Base-by-base conservation (phyloP, 2,888 invertebrate genomes). In the Nomada lathburiana region DNA sequence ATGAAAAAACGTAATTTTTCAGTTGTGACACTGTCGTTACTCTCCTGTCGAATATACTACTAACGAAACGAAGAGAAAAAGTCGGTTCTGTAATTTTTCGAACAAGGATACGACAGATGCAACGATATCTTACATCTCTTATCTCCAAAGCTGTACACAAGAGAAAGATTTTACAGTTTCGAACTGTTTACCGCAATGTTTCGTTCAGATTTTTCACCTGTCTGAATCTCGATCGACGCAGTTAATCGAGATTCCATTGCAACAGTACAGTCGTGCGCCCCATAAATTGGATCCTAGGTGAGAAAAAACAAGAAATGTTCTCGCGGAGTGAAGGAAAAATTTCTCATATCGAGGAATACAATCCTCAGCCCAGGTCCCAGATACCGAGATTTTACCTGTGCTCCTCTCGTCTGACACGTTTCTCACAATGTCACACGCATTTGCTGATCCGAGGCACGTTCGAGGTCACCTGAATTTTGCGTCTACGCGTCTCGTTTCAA, bases 401-500 rank as follows among this genome's bases (percentile, higher is more conserved):
- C 13, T 72, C n/a, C 73, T 50, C 44, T 20, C 60, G 10, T 57
- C 65, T 57, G 71, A 70, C 84, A 79, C 73, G 50, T 86, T 84
- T 86, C 72, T 84, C 75, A 69, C 82, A 84, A 76, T 74, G 73
- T 77, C 80, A 64, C 55, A 23, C 52, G n/a, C 20, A 59, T 16
- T 65, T 64, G 20, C 55, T 26, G 1, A 87, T 73, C 69, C 82
- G 7, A 67, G 20, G 55, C 87, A 87, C 87, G 82, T 87, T 81
- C 79, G 87, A 86, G 87, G 82, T 84, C 86, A 84, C 77, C 80
- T 64, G 79, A 86, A 87, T 82, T 83, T 83, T 68, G 57, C 65
- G 62, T 78, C 63, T 57, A 68, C 63, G 52, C 55, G 73, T 71
- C 47, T 60, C 23, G 50, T 68, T 29, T 60, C 76, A 57, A 53